A percentile compares a stretch with the other conserved stretches of the same genome.
Conservation (phyloP, 2,797 vertebrate genomes). For the Anguilla obscura region DNA sequence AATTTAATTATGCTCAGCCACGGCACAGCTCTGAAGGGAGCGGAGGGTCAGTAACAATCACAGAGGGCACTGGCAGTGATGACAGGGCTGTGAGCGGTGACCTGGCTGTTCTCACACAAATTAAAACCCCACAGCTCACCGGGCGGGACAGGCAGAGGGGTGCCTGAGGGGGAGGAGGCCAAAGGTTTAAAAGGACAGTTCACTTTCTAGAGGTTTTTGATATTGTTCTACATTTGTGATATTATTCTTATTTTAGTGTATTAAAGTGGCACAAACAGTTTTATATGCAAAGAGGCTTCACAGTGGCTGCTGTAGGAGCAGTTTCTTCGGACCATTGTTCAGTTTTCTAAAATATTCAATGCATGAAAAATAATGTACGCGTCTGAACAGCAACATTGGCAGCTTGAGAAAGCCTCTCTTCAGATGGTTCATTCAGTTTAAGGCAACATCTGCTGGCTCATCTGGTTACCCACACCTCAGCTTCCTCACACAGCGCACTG, state of each 20-base stretch:
- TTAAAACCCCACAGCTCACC: neutral
- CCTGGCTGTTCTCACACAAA: neutral
- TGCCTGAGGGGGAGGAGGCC: neutral
- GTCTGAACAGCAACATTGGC: neutral
- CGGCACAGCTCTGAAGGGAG: neutral
- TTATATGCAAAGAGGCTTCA: no score
- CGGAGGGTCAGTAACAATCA: neutral
- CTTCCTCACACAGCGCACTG: neutral
- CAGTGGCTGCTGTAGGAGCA: no score
- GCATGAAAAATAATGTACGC: neutral
- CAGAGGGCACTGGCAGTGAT: neutral
- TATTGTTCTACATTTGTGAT: no score
- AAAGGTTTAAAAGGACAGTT: neutral
- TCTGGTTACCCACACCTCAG: neutral
- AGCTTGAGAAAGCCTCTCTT: neutral
- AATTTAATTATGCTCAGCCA: neutral
- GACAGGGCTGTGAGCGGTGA: neutral
- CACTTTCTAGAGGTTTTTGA: neutral
- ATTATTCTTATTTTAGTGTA: no score
- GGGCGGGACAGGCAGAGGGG: neutral
- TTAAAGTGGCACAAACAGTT: no score
- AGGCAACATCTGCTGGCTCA: neutral
- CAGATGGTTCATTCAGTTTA: neutral
- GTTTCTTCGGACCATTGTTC: no score
- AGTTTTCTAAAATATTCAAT: neutral